Conservation (phyloP, 2,113 vertebrate species). For the Glaucidium brasilianum region DNA sequence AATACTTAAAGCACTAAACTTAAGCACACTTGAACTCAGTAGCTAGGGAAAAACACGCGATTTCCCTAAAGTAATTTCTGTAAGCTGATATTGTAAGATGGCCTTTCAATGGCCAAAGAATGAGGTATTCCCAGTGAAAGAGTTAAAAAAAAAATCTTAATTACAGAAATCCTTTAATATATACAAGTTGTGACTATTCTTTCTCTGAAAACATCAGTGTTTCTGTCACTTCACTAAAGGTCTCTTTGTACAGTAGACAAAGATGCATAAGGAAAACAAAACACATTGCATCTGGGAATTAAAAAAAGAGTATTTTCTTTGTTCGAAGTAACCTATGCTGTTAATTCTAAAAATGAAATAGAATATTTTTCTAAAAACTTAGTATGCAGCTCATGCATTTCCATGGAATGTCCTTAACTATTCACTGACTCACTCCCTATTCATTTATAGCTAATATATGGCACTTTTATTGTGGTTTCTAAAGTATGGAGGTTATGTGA, state of each 20-base stretch:
- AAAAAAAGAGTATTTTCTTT: background rate
- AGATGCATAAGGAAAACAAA: slow-evolving; percentile 42
- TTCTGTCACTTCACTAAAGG: background rate
- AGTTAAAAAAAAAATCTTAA: background rate
- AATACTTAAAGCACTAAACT: background rate
- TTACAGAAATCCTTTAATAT: background rate
- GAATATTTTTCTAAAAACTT: slow-evolving; percentile 50
- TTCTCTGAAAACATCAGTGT: background rate
- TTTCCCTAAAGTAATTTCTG: background rate
- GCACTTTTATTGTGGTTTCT: slow-evolving; percentile 71
- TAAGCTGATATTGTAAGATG: background rate
- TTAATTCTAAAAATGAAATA: slow-evolving; percentile 52
- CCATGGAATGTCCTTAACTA: slow-evolving; percentile 60
- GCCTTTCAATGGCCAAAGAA: background rate
- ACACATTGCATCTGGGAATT: slow-evolving; percentile 19
- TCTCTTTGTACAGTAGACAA: slow-evolving; percentile 8
- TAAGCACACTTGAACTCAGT: background rate
- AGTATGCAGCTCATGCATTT: slow-evolving; percentile 17
- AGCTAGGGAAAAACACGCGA: background rate
- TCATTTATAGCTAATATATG: slow-evolving; percentile 69
- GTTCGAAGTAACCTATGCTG: slow-evolving; percentile 3
- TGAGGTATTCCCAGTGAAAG: background rate
- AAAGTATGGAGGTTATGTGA: slow-evolving; percentile 67
- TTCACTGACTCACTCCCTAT: slow-evolving; percentile 68
- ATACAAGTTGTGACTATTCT: background rate